Evolutionary conservation across 2,113 vertebrate genomes (phyloP), one percentile per base, ranked within the genome.

Genomic region (Deroptyus accipitrinus): DNA sequence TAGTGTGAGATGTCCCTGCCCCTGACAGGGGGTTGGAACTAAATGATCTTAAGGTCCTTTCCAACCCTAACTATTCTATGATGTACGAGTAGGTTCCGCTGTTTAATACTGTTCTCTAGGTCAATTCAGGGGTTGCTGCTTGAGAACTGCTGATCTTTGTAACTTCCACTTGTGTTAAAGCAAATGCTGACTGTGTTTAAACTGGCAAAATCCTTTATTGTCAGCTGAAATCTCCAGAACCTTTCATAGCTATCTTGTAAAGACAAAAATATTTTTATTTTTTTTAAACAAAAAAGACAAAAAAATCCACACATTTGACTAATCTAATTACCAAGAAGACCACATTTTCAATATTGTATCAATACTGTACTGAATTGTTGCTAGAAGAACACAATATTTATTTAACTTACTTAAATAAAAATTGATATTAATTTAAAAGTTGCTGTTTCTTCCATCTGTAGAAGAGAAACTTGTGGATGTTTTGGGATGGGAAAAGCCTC

Each of bases 141-240:
- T 39, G 66, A 48, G 63, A 96, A 86, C 20, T 96, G 94, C 94
- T 97, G 96, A 97, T 52, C 35, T 83, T 66, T 87, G 68, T 66
- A 79, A 55, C 54, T 82, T 62, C 23, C 20, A 24, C 30, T 85
- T 64, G 12, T 52, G 75, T 87, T 96, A 79, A 76, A 94, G 37
- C 52, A 85, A 94, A 91, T 94, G 96, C 93, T 92, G 93, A 95
- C 52, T 75, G 49, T 31, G 33, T 17, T 82, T 87, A 62, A 83
- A 57, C 61, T 35, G 18, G 33, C 39, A 68, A 95, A 92, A 61
- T 82, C 64, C 28, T 86, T 66, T 86, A 17, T 73, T 68, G 83
- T 61, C 49, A 85, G 37, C 73, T 90, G 59, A 92, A 85, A 62
- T 54, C 28, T 85, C 70, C 10, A 88, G 90, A 90, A 80, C 17